Base-by-base conservation (phyloP, 2,113 vertebrate species). In the Centropus unirufus region DNA sequence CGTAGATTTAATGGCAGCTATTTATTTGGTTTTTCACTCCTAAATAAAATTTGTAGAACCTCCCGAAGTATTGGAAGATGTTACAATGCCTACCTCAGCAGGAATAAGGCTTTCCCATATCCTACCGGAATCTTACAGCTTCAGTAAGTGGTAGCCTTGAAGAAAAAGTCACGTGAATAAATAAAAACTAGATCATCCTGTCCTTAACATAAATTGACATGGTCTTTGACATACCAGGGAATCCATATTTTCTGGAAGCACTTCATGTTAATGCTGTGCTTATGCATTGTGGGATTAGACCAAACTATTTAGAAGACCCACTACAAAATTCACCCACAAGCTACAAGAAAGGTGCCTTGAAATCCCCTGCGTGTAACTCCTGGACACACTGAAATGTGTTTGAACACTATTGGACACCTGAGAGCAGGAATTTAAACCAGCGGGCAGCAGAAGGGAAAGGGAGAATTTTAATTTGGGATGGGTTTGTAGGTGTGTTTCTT, bases 361-460 rank as follows among this genome's bases (percentile, higher is more conserved):
- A 54, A n/a, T 58, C 8, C 16, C 1, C 8, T 17, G 22, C 0
- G 0, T 14, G 32, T 70, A 44, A 69, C 23, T 62, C 12, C 24
- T 6, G 6, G 32, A 6, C 40, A 34, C 2, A 1, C 15, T 39
- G 46, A 58, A 58, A n/a, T 16, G 12, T 39, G 73, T 68, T 58
- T 49, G n/a, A 40, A 26, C 40, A 29, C 40, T 58, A 16, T 46
- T 46, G 70, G 30, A 8, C 40, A 52, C 1, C 40, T 13, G 36
- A 29, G 64, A 61, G 74, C 3, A 26, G 67, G 34, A 40, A 24
- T n/a, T 15, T 62, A 2, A 72, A 30, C 32, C 13, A 3, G 29
- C n/a, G 58, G 26, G n/a, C 6, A 2, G 44, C 47, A 34, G 26
- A 39, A 74, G 16, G 2, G 12, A 58, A 63, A 55, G 51, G 46